Conservation (phyloP, 2,797 vertebrate genomes). For the Artibeus jamaicensis region DNA sequence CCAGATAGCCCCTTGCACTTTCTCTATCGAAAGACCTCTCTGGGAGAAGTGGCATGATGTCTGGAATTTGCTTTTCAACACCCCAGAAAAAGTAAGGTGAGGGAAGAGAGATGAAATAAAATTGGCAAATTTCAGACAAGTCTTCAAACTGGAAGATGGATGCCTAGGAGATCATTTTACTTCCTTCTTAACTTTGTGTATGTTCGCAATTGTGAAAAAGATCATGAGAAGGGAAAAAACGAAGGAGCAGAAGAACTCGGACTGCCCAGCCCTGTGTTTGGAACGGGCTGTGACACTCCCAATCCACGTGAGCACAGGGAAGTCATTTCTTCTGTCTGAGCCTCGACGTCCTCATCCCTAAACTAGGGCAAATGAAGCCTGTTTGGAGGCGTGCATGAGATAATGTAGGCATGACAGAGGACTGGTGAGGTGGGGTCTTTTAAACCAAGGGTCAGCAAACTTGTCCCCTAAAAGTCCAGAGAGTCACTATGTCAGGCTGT, state of each 20-base stretch:
- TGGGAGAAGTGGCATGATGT: neutral
- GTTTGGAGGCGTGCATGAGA: neutral
- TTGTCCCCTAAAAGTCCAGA: neutral
- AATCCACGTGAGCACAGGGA: neutral
- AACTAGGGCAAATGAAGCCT: neutral
- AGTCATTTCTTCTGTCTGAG: neutral
- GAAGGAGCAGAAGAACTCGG: neutral
- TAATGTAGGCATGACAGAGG: neutral
- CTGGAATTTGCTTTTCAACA: neutral
- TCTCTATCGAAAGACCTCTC: neutral
- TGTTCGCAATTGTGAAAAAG: neutral
- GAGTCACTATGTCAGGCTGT: neutral
- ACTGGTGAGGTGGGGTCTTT: neutral
- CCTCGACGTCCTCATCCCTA: neutral
- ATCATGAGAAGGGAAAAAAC: neutral
- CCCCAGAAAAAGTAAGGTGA: neutral
- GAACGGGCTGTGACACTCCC: neutral
- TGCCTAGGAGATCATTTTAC: neutral
- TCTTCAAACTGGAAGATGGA: neutral
- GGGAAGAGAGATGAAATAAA: neutral
- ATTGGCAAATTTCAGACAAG: neutral
- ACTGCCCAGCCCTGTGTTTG: neutral
- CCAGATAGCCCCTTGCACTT: neutral
- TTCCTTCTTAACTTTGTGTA: neutral
- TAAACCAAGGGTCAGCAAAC: neutral